phyloP scores from a whole-genome alignment of 2,888 invertebrate species.

The Synanthedon vespiformis region DNA sequence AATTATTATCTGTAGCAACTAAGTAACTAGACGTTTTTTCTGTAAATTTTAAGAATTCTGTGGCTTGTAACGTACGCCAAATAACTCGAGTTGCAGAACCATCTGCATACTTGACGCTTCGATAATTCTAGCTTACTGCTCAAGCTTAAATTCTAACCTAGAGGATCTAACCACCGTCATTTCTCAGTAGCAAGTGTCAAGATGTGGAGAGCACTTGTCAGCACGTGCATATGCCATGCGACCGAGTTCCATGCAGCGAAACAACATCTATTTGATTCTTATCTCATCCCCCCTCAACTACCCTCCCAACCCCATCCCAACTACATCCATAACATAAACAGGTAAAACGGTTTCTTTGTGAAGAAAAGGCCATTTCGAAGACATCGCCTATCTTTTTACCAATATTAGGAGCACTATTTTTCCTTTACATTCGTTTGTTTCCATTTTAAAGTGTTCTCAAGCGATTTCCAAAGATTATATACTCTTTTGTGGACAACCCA shows the following conservation, averaged over 20 bases:
- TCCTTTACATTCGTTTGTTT: too few relatives aligned
- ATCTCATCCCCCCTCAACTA: conserved; percentile 34
- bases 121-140: too few relatives aligned
- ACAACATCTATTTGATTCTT: conserved; percentile 71
- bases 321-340: conserved; percentile 55
- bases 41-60: too few relatives aligned
- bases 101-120: too few relatives aligned
- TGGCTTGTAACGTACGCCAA: too few relatives aligned
- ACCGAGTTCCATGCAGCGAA: conserved; percentile 58
- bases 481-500: too few relatives aligned
- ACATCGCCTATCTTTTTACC: conserved; percentile 30
- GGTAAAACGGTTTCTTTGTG: conserved; percentile 56
- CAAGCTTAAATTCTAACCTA: neutral
- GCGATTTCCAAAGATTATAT: too few relatives aligned
- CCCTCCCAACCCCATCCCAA: conserved; percentile 15
- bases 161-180: conserved; percentile 14
- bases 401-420: neutral
- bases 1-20: too few relatives aligned
- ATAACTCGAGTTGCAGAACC: too few relatives aligned
- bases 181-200: conserved; percentile 47
- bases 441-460: too few relatives aligned
- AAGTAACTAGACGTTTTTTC: too few relatives aligned
- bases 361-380: conserved; percentile 47
- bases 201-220: conserved; percentile 45
- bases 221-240: conserved; percentile 54